phyloP scores from a whole-genome alignment of 64 coral and sea anemone genomes.

The Dendrophyllia cribrosa region DNA sequence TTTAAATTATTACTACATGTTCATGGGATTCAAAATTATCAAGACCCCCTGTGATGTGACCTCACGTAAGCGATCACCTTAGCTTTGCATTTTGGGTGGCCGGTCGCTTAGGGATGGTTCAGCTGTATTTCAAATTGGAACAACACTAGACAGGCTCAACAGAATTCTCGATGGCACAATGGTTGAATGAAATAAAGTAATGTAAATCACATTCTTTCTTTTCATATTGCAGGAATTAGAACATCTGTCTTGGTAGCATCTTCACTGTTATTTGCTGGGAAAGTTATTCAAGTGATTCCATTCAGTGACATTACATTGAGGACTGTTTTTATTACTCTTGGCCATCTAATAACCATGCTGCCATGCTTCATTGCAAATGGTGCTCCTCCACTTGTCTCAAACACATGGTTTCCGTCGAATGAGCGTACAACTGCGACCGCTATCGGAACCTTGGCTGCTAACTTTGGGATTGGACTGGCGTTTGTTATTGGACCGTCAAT shows the following conservation, averaged over 20 bases:
- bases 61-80: too few species aligned
- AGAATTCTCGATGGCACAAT: too few species aligned
- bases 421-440: conserved; percentile 81
- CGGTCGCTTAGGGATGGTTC: too few species aligned
- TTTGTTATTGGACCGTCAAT: conserved; percentile 78
- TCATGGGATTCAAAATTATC: too few species aligned
- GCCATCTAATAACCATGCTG: conserved; percentile 49
- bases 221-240: conserved; percentile 47
- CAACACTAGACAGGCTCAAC: too few species aligned
- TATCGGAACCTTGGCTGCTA: conserved; percentile 56
- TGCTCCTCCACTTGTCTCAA: conserved; percentile 58
- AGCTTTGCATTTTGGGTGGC: too few species aligned
- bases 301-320: neutral
- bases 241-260: conserved; percentile 29
- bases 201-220: too few species aligned
- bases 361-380: conserved; percentile 39
- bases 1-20: too few species aligned
- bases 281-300: conserved; percentile 57
- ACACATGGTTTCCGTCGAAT: conserved; percentile 72
- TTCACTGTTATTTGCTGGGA: conserved; percentile 36
- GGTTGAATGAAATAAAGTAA: too few species aligned
- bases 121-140: too few species aligned
- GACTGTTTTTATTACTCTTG: conserved; percentile 50
- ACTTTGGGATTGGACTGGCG: conserved; percentile 51
- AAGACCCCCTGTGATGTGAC: too few species aligned